Conservation (phyloP, 2,113 vertebrate species). For the Mobula birostris region DNA sequence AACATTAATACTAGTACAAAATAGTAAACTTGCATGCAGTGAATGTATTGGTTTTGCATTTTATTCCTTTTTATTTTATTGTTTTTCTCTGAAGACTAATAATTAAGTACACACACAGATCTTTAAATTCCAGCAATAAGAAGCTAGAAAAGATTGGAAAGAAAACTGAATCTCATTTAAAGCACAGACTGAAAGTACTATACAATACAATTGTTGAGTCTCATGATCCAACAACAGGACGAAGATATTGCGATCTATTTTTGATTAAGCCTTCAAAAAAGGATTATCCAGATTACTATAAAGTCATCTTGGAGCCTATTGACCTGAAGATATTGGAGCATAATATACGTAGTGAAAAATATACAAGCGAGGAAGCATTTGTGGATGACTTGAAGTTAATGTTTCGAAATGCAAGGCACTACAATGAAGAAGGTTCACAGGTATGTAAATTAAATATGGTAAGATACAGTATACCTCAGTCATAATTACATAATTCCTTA, state of each 20-base stretch:
- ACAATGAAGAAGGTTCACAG: conserved; percentile 96
- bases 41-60: conserved; percentile 20
- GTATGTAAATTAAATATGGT: conserved; percentile 50
- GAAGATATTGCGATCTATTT: conserved; percentile 89
- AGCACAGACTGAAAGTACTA: conserved; percentile 89
- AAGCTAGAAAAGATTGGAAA: conserved; percentile 30
- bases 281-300: conserved; percentile 98
- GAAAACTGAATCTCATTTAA: conserved; percentile 23
- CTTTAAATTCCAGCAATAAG: conserved; percentile 30
- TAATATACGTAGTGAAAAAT: conserved; percentile 92
- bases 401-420: conserved; percentile 95
- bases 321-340: conserved; percentile 91
- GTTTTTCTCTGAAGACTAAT: conserved; percentile 29
- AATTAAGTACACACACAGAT: conserved; percentile 26
- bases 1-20: not conserved
- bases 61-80: conserved; percentile 18
- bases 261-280: conserved; percentile 98
- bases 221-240: conserved; percentile 73
- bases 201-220: conserved; percentile 79
- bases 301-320: conserved; percentile 96
- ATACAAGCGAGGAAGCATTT: conserved; percentile 79
- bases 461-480: not conserved
- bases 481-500: not conserved
- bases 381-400: conserved; percentile 92
- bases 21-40: not conserved